Evolutionary conservation across 2,888 invertebrate genomes (phyloP).

Genomic region (Hirtodrosophila confusa): DNA sequence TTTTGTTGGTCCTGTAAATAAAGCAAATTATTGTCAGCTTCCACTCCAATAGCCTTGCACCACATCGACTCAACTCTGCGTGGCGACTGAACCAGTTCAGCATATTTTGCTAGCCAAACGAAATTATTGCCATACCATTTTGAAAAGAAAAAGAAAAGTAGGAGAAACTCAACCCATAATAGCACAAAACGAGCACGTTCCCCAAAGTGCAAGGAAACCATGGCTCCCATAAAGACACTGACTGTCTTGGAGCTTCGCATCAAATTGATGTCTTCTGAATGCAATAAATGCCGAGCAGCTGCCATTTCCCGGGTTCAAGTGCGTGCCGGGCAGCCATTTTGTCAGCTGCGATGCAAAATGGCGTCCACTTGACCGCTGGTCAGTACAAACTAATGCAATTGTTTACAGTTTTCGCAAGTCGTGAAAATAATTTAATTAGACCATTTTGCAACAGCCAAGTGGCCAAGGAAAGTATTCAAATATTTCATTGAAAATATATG

Average conservation of each 20-base stretch:
- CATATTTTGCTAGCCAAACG: constrained; percentile 38
- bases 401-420: constrained; percentile 16
- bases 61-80: constrained; percentile 50
- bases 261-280: constrained; percentile 33
- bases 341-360: constrained; percentile 33
- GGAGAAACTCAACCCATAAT: constrained; percentile 6
- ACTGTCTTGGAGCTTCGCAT: constrained; percentile 11
- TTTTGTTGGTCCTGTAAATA: constrained; percentile 56
- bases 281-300: constrained; percentile 38
- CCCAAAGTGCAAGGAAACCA: constrained; percentile 31
- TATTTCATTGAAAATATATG: too few species aligned
- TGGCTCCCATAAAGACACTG: constrained; percentile 17
- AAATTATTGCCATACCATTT: constrained; percentile 62
- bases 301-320: constrained; percentile 40
- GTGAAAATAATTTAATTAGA: constrained; percentile 36
- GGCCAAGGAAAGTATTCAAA: too few species aligned
- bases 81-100: constrained; percentile 27
- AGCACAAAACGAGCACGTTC: constrained; percentile 8
- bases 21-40: constrained; percentile 23
- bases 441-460: constrained; percentile 7
- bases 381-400: constrained; percentile 50
- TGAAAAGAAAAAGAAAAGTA: constrained; percentile 27
- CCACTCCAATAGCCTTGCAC: neutral
- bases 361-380: constrained; percentile 20
- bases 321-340: constrained; percentile 61